These are phyloP conservation scores for Lasaia peninsularis DNA, from an alignment of 1,140 invertebrate genomes.

Conservation along the genomic window DNA sequence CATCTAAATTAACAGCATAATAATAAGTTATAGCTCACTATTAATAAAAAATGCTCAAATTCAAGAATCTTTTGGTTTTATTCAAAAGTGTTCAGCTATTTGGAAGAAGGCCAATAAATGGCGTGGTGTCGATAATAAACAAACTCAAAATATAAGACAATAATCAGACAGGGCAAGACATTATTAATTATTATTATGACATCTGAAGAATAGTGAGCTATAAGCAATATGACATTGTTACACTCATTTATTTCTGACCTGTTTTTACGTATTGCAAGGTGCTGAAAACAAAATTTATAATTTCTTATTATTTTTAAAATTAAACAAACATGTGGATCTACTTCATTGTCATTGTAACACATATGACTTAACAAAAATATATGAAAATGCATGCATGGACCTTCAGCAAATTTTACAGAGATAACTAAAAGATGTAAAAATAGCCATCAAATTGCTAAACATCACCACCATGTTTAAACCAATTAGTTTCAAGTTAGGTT, in stretches of 20 bases:
- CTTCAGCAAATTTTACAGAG: no score
- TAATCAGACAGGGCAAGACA: no score
- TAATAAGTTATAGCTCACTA: constrained; percentile 9
- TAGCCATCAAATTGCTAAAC: no score
- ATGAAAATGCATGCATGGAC: no score
- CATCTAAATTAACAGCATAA: constrained; percentile 8
- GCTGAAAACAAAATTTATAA: constrained; percentile 59
- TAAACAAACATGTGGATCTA: neutral
- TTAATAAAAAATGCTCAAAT: neutral
- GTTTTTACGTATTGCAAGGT: constrained; percentile 51
- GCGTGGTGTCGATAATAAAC: no score
- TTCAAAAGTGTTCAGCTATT: no score
- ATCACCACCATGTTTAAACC: no score
- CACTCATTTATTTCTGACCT: constrained; percentile 61
- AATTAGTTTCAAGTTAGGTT: no score
- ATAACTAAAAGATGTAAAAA: no score
- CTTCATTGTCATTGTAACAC: neutral
- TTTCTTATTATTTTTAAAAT: constrained; percentile 23
- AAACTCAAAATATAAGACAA: no score
- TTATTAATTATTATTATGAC: neutral
- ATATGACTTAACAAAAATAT: neutral
- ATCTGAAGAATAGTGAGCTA: constrained; percentile 36
- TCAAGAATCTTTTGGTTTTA: neutral
- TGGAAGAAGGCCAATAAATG: no score
- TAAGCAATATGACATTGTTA: constrained; percentile 44